Percentiles rank a stretch among this genome's conserved stretches.
Evolutionary conservation across 2,113 vertebrate genomes (phyloP).

Genomic region (Serilophus lunatus): DNA sequence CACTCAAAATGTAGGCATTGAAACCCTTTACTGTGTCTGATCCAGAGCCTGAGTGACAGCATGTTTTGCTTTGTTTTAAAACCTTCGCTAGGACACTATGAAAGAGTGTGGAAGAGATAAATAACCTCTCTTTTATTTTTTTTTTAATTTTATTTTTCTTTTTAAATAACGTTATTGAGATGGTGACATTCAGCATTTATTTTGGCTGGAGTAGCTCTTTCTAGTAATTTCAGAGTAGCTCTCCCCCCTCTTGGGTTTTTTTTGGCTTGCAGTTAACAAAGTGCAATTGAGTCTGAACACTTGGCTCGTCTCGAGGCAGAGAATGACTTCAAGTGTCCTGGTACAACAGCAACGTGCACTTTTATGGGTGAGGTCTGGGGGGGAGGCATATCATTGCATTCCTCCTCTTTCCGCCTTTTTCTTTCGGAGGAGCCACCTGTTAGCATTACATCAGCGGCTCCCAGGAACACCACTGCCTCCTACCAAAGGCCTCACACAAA

Average conservation of each 20-base stretch:
- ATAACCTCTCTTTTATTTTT: not conserved
- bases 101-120: not conserved
- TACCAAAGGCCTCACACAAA: slow-evolving; percentile 72
- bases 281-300: not conserved
- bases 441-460: slow-evolving; percentile 77
- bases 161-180: not conserved
- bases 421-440: slow-evolving; percentile 78
- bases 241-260: not conserved
- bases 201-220: slow-evolving; percentile 1
- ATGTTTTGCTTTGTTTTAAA: not conserved
- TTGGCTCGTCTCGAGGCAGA: fast-evolving
- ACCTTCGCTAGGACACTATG: not conserved
- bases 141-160: not conserved
- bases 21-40: not conserved
- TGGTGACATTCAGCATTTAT: not conserved
- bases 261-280: not conserved
- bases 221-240: not conserved
- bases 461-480: slow-evolving; percentile 62
- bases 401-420: not conserved
- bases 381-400: not conserved
- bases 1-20: fast-evolving
- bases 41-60: not conserved
- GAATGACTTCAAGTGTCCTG: not conserved
- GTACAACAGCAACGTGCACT: not conserved
- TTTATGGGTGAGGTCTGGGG: not conserved